Evolutionary conservation across 2,797 vertebrate species (phyloP), one percentile per base, ranked within the genome.

Genomic region (Hippopotamyrus pictus): DNA sequence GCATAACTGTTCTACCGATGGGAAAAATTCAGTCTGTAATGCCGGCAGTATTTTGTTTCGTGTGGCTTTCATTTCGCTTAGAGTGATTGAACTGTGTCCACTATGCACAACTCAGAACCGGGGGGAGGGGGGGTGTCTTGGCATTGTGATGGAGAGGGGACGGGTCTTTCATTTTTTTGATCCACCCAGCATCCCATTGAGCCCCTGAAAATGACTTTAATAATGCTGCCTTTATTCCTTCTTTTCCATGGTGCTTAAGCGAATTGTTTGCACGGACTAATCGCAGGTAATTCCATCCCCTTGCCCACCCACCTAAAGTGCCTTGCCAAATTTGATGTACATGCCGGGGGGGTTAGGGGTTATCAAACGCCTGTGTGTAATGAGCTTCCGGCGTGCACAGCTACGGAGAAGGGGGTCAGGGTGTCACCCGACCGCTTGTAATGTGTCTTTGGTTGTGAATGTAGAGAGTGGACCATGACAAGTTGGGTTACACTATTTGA

Each of bases 211-310:
- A 95, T 48, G 69, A 93, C 91, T 95, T 95, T 94, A 93, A 95
- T 95, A 95, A 94, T 89, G 91, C 91, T 54, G 73, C 73, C 73
- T 79, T 79, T 44, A 79, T 79, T 88, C 93, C 90, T 92, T 93
- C 90, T 93, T 95, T 95, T 93, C 93, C 88, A 2, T n/a, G 33
- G 92, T 92, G 92, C 92, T 93, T 91, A 93, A 95, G 93, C 94
- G 92, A 95, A 95, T 93, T 92, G 94, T 96, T 96, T 96, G 94
- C 94, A 95, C 93, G 94, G 92, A 95, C 94, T 94, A 94, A 95
- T 93, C 90, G 92, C 92, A 93, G 93, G 93, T 94, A 91, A 94
- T 95, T 94, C 91, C 89, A 90, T 92, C 90, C 88, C 88, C 89
- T 93, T 86, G 91, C 93, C 92, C 93, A 91, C 92, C 93, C 93